Percentiles rank a stretch among this genome's conserved stretches.
Evolutionary conservation across 2,888 invertebrate species (phyloP).

Genomic region (Caenorhabditis parvicauda): DNA sequence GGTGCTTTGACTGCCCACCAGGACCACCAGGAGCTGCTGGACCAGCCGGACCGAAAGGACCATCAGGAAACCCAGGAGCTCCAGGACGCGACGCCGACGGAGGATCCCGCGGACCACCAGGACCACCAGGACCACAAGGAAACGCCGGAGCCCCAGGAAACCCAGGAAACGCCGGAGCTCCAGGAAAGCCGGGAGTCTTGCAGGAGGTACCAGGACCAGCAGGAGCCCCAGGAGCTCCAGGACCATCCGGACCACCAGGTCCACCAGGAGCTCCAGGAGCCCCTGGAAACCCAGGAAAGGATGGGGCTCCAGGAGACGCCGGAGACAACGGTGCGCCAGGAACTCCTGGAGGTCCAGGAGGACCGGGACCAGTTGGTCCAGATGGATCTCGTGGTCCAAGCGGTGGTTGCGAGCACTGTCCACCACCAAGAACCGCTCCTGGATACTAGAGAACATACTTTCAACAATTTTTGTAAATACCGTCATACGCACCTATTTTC

Average conservation of each 20-base stretch:
- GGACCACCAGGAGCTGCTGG: constrained; percentile 51
- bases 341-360: constrained; percentile 27
- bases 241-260: constrained; percentile 30
- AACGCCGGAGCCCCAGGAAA: constrained; percentile 29
- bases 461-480: neutral
- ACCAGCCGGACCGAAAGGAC: constrained; percentile 41
- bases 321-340: constrained; percentile 33
- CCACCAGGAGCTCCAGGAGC: constrained; percentile 25
- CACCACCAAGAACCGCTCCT: constrained; percentile 39
- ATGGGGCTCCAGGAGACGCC: constrained; percentile 32
- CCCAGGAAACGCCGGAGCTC: constrained; percentile 30
- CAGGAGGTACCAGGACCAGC: constrained; percentile 27
- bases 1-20: constrained; percentile 51
- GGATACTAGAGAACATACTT: constrained; percentile 22
- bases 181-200: constrained; percentile 31
- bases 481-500: neutral
- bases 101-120: constrained; percentile 30
- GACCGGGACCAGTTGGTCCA: constrained; percentile 27
- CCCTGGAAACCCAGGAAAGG: constrained; percentile 31
- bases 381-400: constrained; percentile 29
- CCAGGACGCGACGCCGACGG: constrained; percentile 35
- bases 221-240: constrained; percentile 27
- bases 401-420: constrained; percentile 39
- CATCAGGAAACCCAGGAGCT: constrained; percentile 31
- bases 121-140: constrained; percentile 37